phyloP scores from a whole-genome alignment of 2,113 vertebrate genomes.

The Bungarus multicinctus region DNA sequence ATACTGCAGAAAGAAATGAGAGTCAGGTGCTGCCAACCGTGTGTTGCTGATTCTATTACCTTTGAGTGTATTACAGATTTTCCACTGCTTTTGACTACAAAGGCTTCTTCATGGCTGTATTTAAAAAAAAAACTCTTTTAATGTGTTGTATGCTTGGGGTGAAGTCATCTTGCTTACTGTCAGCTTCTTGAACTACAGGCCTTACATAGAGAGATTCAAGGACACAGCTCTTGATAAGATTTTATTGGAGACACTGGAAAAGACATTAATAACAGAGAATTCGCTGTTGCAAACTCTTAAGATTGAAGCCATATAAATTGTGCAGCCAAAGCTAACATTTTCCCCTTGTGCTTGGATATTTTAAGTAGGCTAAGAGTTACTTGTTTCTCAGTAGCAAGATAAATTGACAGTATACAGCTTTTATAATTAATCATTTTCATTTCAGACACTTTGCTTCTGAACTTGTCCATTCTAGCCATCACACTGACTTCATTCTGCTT shows the following conservation, averaged over 20 bases:
- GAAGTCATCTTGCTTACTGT: not conserved
- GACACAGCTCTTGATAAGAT: not conserved
- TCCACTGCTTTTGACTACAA: not conserved
- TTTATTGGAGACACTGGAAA: not conserved
- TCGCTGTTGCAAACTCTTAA: not conserved
- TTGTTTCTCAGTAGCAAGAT: not conserved
- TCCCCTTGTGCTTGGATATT: not conserved
- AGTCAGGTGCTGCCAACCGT: not conserved
- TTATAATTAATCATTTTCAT: not conserved
- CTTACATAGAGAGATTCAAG: not conserved
- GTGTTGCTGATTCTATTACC: not conserved
- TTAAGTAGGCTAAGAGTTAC: not conserved
- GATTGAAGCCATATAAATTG: not conserved
- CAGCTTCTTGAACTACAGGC: not conserved
- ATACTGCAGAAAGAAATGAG: not conserved
- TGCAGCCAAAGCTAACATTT: not conserved
- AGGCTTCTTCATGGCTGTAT: not conserved
- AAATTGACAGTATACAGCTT: not conserved
- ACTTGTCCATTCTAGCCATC: not conserved
- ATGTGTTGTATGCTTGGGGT: not conserved
- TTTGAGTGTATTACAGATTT: not conserved
- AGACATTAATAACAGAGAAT: not conserved
- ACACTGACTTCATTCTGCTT: not conserved
- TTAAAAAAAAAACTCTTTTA: not conserved
- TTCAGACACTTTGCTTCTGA: not conserved